Percentiles rank a stretch among this genome's conserved stretches.
phyloP scores from a whole-genome alignment of 2,888 invertebrate species.

The Drosophila falleni region DNA sequence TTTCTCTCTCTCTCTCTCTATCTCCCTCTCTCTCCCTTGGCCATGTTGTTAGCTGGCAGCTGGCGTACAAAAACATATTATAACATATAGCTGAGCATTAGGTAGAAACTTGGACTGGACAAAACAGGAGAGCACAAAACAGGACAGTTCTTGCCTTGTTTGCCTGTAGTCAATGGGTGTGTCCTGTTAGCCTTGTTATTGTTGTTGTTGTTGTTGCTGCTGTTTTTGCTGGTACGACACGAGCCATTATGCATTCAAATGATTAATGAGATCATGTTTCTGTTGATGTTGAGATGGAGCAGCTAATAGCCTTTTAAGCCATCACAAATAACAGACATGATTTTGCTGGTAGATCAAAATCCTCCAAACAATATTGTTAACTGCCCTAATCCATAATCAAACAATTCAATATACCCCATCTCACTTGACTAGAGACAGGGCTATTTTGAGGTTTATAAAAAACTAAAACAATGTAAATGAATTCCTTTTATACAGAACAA shows the following conservation, averaged over 20 bases:
- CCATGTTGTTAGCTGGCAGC: constrained; percentile 23
- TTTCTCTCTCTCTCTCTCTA: not conserved
- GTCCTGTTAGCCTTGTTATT: constrained; percentile 35
- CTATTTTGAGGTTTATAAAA: no score
- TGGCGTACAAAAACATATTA: constrained; percentile 60
- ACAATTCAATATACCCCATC: constrained; percentile 41
- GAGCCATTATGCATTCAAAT: constrained; percentile 76
- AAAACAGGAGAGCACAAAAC: not conserved
- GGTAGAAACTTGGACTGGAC: constrained; percentile 4
- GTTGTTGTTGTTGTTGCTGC: constrained; percentile 20
- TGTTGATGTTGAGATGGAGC: not conserved
- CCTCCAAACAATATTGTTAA: constrained; percentile 44
- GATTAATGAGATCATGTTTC: constrained; percentile 78
- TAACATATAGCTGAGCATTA: constrained; percentile 61
- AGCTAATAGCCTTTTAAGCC: constrained; percentile 50
- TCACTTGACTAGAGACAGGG: not conserved
- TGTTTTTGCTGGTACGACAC: constrained; percentile 56
- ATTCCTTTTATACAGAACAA: no score
- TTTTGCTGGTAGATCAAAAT: constrained; percentile 29
- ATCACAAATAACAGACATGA: constrained; percentile 25
- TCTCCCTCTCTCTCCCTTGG: not conserved
- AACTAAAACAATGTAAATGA: no score
- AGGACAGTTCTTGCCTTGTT: constrained; percentile 20
- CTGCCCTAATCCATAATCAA: constrained; percentile 53
- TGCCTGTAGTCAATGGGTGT: constrained; percentile 1